phyloP scores from a whole-genome alignment of 2,888 invertebrate species.

The Drosophila nr. medialis region DNA sequence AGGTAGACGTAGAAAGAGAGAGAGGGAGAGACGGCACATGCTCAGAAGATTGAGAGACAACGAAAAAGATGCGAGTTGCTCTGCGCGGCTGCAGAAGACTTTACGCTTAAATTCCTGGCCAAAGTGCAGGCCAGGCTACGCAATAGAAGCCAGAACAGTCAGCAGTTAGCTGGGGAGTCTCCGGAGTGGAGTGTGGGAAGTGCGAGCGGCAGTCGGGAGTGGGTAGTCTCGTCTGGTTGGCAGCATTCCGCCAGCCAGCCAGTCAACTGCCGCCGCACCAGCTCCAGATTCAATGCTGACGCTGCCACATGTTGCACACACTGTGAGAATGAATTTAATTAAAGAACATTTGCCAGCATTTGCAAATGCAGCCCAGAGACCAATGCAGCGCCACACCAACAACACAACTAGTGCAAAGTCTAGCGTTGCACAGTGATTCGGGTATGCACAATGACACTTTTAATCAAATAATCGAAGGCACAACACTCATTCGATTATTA shows the following conservation, averaged over 20 bases:
- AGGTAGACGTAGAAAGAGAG: conserved; percentile 44
- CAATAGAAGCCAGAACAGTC: conserved; percentile 44
- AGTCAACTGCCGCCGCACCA: conserved; percentile 10
- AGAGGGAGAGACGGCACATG: conserved; percentile 18
- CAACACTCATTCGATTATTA: conserved; percentile 13
- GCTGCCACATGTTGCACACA: conserved; percentile 79
- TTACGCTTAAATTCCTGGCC: conserved; percentile 50
- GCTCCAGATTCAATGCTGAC: conserved; percentile 21
- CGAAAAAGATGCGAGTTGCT: conserved; percentile 5
- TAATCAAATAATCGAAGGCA: not conserved
- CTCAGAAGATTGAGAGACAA: conserved; percentile 15
- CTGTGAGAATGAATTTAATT: conserved; percentile 81
- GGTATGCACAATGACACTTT: not conserved
- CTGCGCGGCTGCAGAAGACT: conserved; percentile 40
- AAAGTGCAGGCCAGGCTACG: conserved; percentile 55
- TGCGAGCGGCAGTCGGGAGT: conserved; percentile 7
- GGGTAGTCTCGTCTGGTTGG: conserved; percentile 34
- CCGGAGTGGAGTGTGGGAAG: not conserved
- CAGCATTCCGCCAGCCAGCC: conserved; percentile 42
- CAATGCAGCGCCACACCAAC: conserved; percentile 72
- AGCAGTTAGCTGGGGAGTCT: not conserved
- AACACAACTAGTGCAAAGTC: conserved; percentile 71
- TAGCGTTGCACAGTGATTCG: conserved; percentile 56
- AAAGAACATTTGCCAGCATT: conserved; percentile 64
- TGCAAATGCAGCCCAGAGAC: conserved; percentile 60